These are phyloP conservation scores for Onychomys arenicola DNA, from an alignment of 2,797 vertebrate species.

Conservation along the genomic window DNA sequence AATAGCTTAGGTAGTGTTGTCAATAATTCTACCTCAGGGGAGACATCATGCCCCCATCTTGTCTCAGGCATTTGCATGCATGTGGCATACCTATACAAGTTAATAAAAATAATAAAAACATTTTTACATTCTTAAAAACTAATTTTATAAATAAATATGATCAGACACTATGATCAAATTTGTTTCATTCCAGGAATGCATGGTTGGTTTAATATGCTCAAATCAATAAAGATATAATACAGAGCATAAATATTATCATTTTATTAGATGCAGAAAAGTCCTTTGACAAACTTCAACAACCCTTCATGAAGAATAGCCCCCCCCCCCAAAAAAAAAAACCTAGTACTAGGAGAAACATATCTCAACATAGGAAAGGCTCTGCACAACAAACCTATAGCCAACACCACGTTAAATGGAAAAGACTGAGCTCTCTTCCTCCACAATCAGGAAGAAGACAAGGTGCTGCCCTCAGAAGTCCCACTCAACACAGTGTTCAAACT, in stretches of 20 bases:
- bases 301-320: neutral
- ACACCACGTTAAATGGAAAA: neutral
- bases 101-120: neutral
- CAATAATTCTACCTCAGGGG: neutral
- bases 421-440: neutral
- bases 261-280: neutral
- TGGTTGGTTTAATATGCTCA: neutral
- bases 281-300: neutral
- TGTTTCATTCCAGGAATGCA: neutral
- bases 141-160: neutral
- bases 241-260: neutral
- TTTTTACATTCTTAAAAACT: neutral
- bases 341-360: neutral
- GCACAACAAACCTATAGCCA: too few species aligned
- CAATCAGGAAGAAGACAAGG: neutral
- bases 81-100: neutral
- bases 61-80: neutral
- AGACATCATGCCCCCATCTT: neutral
- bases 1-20: neutral
- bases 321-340: neutral
- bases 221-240: neutral
- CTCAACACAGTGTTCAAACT: neutral
- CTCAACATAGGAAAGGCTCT: neutral
- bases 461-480: neutral
- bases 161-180: neutral